Evolutionary conservation across 2,888 invertebrate species (phyloP).

Genomic region (Mayetiola destructor): DNA sequence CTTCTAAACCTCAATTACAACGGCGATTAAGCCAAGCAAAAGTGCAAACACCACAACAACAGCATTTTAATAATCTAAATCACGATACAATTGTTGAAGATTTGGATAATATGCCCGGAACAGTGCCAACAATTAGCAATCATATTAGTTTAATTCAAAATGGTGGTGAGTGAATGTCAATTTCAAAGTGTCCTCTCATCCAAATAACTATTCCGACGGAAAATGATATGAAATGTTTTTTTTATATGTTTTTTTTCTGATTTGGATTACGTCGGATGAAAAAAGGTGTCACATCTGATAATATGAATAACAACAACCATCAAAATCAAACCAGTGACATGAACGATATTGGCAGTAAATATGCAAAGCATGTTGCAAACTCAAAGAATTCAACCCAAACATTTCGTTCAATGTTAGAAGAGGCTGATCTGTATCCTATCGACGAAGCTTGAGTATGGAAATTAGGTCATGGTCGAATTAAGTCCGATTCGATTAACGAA

Average conservation of each 20-base stretch:
- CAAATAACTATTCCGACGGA: too few relatives aligned
- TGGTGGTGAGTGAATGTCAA: too few relatives aligned
- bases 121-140: conserved; percentile 36
- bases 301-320: conserved; percentile 15
- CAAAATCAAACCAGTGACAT: conserved; percentile 3
- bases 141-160: conserved; percentile 36
- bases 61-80: not conserved
- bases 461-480: too few relatives aligned
- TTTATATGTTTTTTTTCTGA: too few relatives aligned
- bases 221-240: too few relatives aligned
- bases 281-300: conserved; percentile 26
- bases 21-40: conserved; percentile 18
- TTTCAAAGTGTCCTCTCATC: too few relatives aligned
- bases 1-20: conserved; percentile 14
- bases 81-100: conserved; percentile 27
- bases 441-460: conserved; percentile 15
- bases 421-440: conserved; percentile 27
- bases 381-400: conserved; percentile 22
- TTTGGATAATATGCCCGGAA: conserved; percentile 33
- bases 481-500: too few relatives aligned
- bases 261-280: too few relatives aligned
- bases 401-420: conserved; percentile 32
- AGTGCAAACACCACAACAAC: conserved; percentile 21
- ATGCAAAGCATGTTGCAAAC: not conserved
- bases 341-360: not conserved